These are phyloP conservation scores for Amia ocellicauda DNA, from an alignment of 2,113 vertebrate species.

Conservation along the genomic window DNA sequence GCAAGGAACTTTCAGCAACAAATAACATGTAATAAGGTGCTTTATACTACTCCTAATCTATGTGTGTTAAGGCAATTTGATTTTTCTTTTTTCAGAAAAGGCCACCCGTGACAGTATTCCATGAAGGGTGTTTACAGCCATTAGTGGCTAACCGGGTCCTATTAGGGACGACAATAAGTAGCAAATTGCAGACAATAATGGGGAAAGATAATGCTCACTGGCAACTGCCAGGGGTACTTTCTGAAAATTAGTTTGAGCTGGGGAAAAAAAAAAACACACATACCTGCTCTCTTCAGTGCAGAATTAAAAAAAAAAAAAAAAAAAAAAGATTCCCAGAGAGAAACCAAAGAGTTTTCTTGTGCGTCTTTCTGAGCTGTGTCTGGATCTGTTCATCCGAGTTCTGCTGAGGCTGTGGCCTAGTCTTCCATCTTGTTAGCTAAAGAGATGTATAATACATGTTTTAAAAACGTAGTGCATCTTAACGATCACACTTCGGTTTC, in stretches of 20 bases:
- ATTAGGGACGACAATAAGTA: conserved; percentile 74
- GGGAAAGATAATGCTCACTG: conserved; percentile 53
- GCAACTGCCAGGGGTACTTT: conserved; percentile 34
- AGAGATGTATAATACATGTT: too few relatives aligned
- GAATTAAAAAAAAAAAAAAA: conserved; percentile 19
- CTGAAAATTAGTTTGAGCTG: conserved; percentile 23
- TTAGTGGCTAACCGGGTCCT: conserved; percentile 76
- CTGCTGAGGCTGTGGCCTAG: too few relatives aligned
- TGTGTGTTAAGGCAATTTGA: conserved; percentile 70
- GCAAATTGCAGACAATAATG: conserved; percentile 71
- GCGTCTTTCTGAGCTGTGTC: too few relatives aligned
- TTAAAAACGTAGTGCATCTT: too few relatives aligned
- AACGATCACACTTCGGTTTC: too few relatives aligned
- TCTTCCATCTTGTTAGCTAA: too few relatives aligned
- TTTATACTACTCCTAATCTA: conserved; percentile 71
- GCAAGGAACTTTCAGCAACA: conserved; percentile 60
- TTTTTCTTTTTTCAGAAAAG: conserved; percentile 43
- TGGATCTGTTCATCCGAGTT: too few relatives aligned
- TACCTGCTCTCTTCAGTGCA: not conserved
- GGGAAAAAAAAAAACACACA: not conserved
- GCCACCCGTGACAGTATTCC: conserved; percentile 63
- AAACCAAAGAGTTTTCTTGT: too few relatives aligned
- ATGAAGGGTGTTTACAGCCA: conserved; percentile 62
- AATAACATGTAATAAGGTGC: conserved; percentile 66
- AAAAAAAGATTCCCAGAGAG: conserved; percentile 25